Percentiles rank a stretch among this genome's conserved stretches.
phyloP scores from a whole-genome alignment of 35 echinoderm and acorn worm genomes.

The Chiridota heheva region DNA sequence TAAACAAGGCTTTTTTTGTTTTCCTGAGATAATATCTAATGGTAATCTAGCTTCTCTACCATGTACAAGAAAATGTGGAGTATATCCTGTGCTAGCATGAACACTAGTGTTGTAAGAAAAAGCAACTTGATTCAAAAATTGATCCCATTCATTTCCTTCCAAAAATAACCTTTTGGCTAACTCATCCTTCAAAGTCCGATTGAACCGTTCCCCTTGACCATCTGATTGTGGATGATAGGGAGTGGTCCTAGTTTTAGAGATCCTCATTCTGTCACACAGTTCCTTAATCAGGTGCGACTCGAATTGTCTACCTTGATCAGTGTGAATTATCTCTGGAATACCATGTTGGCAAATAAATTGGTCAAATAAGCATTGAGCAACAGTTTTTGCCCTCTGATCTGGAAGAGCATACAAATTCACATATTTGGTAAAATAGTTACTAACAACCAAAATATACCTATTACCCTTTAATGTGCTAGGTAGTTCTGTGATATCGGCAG shows the following conservation, averaged over 20 bases:
- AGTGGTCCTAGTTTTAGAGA: conserved; percentile 29
- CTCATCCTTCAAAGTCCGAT: conserved; percentile 27
- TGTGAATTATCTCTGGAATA: too few relatives aligned
- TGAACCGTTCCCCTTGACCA: conserved; percentile 41
- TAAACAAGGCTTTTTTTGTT: not conserved
- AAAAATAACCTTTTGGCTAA: conserved; percentile 24
- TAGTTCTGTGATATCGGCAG: conserved; percentile 66
- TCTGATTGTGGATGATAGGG: conserved; percentile 41
- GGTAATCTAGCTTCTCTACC: conserved; percentile 35
- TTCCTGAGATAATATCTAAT: not conserved
- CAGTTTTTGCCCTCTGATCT: conserved; percentile 45
- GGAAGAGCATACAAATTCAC: conserved; percentile 57
- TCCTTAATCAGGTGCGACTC: conserved; percentile 6
- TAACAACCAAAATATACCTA: conserved; percentile 61
- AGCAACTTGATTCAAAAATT: conserved; percentile 18
- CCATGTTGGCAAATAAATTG: too few relatives aligned
- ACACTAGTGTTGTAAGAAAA: conserved; percentile 40
- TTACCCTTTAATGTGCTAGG: conserved; percentile 46
- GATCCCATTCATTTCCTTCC: conserved; percentile 23
- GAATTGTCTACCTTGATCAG: not conserved
- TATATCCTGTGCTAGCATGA: conserved; percentile 11
- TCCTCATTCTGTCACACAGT: conserved; percentile 26
- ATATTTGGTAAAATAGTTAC: conserved; percentile 67
- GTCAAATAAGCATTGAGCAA: conserved; percentile 58
- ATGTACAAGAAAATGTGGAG: conserved; percentile 26